phyloP scores from a whole-genome alignment of 2,113 vertebrate species.

The Formicarius rufipectus region DNA sequence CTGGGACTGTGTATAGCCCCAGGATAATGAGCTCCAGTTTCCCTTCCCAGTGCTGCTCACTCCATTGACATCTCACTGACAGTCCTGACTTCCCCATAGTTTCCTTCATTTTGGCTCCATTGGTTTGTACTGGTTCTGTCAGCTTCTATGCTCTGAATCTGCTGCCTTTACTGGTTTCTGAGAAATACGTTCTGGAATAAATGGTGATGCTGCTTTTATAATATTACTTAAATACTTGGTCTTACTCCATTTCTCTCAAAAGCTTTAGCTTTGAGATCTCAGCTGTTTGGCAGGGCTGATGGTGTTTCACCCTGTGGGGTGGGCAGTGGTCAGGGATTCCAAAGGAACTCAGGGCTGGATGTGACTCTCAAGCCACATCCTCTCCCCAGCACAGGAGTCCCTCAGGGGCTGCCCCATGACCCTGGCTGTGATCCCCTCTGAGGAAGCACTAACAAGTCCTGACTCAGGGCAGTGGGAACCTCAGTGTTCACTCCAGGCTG shows the following conservation, averaged over 20 bases:
- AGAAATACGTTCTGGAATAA: not conserved
- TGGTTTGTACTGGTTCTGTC: not conserved
- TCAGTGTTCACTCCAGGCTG: not conserved
- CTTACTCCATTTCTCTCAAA: not conserved
- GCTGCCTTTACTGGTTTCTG: not conserved
- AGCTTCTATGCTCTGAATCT: not conserved
- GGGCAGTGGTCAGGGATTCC: not conserved
- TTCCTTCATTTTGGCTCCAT: not conserved
- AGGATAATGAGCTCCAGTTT: not conserved
- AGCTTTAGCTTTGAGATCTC: not conserved
- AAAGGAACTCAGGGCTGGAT: not conserved
- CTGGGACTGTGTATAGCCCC: not conserved
- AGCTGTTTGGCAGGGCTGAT: not conserved
- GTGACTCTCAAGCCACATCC: not conserved
- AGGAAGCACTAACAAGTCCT: not conserved
- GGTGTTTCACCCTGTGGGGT: not conserved
- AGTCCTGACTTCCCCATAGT: not conserved
- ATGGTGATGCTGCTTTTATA: not conserved
- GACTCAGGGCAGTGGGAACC: rapidly evolving
- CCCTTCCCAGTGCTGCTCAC: not conserved
- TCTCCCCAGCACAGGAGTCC: not conserved
- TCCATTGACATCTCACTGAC: not conserved
- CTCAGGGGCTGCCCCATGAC: not conserved
- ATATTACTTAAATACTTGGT: not conserved
- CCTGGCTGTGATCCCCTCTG: too few relatives aligned